Evolutionary conservation across 2,797 vertebrate species (phyloP), one percentile per base, ranked within the genome.

Genomic region (Apogon talboti): DNA sequence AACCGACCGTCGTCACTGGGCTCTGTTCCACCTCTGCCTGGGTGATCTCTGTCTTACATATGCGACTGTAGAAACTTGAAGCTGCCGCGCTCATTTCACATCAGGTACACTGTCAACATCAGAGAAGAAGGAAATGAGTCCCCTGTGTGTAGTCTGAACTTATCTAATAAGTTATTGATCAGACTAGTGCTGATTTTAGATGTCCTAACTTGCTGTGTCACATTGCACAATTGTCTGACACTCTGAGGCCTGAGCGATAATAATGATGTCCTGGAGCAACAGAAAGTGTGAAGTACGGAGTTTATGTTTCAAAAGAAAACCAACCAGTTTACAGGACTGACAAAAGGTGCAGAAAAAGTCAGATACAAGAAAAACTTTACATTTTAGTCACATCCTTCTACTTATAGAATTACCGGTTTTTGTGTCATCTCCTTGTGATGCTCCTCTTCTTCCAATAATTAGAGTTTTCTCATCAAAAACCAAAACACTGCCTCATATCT

Each of bases 101-200:
- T 55, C 6, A 63, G 65, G 30, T 21, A 16, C 4, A 15, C 41
- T 38, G 33, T 68, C 66, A 28, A 48, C 40, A 61, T 76, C 64
- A 40, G 48, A 61, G 69, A 57, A 47, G 49, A 56, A 11, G 52
- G 56, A 78, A 85, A 86, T 69, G 79, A 86, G 82, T 85, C 76
- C 85, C 80, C 65, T 71, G 50, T 21, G 28, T 73, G 54, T 45
- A 50, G 41, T 54, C 64, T 89, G 74, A 83, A 69, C 69, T 61
- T 83, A 52, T 60, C 70, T 83, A 76, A 90, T 84, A 76, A 78
- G 69, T 75, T 91, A 91, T 89, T 85, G 84, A 82, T 89, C 78
- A 67, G 48, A 56, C 40, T 33, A 59, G 53, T 55, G 54, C 59
- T 72, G 61, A 67, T 79, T 81, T 18, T 75, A 54, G 68, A 65